Conservation (phyloP, 2,113 vertebrate genomes). For the Ammodramus savannarum region DNA sequence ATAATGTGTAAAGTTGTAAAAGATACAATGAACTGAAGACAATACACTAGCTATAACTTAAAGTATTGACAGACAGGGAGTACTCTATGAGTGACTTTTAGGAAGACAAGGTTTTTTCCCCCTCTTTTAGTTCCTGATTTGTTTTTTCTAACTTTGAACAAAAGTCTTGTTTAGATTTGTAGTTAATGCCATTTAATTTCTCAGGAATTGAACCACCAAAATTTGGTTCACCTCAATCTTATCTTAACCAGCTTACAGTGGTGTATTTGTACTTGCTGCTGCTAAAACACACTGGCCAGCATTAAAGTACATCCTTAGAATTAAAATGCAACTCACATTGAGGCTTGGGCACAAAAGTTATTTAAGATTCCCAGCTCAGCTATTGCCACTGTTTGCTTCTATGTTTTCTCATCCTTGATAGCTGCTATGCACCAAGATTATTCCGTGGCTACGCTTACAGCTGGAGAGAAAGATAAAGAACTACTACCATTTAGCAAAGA, state of each 20-base stretch:
- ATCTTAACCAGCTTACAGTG: not conserved
- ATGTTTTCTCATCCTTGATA: not conserved
- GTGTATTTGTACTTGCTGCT: not conserved
- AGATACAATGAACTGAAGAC: not conserved
- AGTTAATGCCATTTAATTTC: not conserved
- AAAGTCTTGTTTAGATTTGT: not conserved
- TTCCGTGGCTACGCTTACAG: not conserved
- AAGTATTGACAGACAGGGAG: not conserved
- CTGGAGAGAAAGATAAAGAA: not conserved
- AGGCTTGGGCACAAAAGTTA: not conserved
- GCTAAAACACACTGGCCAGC: not conserved
- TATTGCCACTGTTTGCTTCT: not conserved
- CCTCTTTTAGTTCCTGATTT: not conserved
- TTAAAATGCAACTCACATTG: not conserved
- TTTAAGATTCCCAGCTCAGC: not conserved
- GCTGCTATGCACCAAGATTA: not conserved
- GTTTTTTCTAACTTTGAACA: not conserved
- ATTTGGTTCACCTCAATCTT: not conserved
- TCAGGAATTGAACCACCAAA: not conserved
- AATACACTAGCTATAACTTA: not conserved
- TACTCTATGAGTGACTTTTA: not conserved
- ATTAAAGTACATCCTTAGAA: not conserved
- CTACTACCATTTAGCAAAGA: not conserved
- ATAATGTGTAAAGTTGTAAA: not conserved
- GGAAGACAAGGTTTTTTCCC: accelerated